Evolutionary conservation across 2,888 invertebrate genomes (phyloP).

Genomic region (Salpingus planirostris): DNA sequence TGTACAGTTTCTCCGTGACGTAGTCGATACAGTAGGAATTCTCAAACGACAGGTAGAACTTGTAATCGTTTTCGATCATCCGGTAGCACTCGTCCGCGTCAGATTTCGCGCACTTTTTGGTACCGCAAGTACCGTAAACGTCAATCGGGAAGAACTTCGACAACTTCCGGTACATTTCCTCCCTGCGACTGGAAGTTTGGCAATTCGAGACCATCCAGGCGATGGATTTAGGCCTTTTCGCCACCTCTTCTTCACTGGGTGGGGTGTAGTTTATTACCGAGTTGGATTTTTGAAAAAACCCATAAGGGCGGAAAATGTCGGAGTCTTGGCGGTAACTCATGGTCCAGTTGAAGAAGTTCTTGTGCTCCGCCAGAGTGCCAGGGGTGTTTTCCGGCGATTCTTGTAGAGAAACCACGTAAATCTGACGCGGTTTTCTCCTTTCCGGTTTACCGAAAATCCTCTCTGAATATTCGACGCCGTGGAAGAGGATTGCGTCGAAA

Average conservation of each 20-base stretch:
- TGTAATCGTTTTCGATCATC: constrained; percentile 49
- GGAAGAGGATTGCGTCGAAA: constrained; percentile 48
- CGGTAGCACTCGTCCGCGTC: constrained; percentile 38
- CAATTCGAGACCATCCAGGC: constrained; percentile 53
- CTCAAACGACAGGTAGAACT: constrained; percentile 64
- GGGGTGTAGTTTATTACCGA: constrained; percentile 16
- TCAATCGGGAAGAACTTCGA: constrained; percentile 50
- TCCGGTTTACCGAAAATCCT: constrained; percentile 31
- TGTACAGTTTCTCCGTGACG: constrained; percentile 55
- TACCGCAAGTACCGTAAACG: constrained; percentile 55
- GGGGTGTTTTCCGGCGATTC: constrained; percentile 39
- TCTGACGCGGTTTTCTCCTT: constrained; percentile 36
- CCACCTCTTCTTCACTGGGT: constrained; percentile 17
- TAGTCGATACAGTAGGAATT: constrained; percentile 60
- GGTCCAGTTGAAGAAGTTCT: constrained; percentile 47
- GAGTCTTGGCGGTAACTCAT: constrained; percentile 47
- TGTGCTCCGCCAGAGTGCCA: constrained; percentile 19
- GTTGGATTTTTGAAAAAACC: constrained; percentile 12
- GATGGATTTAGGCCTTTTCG: constrained; percentile 43
- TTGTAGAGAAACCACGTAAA: constrained; percentile 44
- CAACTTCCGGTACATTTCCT: constrained; percentile 43
- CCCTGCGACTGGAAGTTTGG: constrained; percentile 40
- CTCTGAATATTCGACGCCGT: constrained; percentile 35
- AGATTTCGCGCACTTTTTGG: constrained; percentile 28
- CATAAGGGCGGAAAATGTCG: constrained; percentile 38